Percentiles rank a stretch among this genome's conserved stretches.
These are phyloP conservation scores for Clarias batrachus DNA, from an alignment of 2,113 vertebrate genomes.

Conservation along the genomic window DNA sequence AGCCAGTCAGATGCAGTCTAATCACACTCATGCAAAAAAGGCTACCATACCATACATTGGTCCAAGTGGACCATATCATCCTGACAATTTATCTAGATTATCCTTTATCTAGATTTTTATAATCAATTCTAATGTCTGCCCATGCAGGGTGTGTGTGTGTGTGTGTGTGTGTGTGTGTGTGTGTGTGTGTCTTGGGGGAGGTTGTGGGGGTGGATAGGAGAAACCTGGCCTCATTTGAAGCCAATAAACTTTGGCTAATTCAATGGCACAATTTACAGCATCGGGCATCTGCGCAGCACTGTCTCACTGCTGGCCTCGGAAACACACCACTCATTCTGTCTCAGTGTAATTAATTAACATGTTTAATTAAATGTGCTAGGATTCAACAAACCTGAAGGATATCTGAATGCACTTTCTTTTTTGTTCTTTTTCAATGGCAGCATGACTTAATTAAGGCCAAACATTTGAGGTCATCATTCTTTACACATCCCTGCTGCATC, in stretches of 20 bases:
- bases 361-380: not conserved
- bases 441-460: not conserved
- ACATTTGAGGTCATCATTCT: constrained; percentile 8
- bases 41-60: not conserved
- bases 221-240: not conserved
- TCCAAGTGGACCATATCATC: no score
- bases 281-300: not conserved
- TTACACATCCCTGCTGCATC: not conserved
- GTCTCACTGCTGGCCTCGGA: not conserved
- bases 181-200: no score
- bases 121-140: not conserved
- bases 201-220: no score
- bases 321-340: not conserved
- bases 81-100: not conserved
- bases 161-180: no score
- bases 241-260: not conserved
- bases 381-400: not conserved
- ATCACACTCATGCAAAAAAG: not conserved
- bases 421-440: not conserved
- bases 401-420: not conserved
- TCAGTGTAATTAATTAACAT: not conserved
- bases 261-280: not conserved
- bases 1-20: not conserved
- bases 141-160: not conserved
- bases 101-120: not conserved